Conservation (phyloP, 2,113 vertebrate genomes). For the Plestiodon gilberti region DNA sequence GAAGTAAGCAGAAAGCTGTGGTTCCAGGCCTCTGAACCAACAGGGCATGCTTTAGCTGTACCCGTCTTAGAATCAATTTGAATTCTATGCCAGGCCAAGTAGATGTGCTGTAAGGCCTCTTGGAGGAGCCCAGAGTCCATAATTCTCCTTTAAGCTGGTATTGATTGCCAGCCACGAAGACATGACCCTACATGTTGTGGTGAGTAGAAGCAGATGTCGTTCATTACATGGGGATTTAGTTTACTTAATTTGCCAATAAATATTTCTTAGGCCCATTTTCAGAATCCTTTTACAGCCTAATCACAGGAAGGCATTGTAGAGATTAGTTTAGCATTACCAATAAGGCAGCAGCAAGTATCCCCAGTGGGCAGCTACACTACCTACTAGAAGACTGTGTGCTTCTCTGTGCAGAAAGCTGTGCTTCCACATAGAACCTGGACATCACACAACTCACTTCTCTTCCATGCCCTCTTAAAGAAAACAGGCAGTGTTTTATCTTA, state of each 20-base stretch:
- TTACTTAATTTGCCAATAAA: slow-evolving; percentile 62
- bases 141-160: slow-evolving; percentile 61
- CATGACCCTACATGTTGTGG: slow-evolving; percentile 53
- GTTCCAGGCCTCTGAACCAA: slow-evolving; percentile 20
- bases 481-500: not conserved
- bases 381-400: not conserved
- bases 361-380: not conserved
- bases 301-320: slow-evolving; percentile 11
- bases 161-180: slow-evolving; percentile 59
- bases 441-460: not conserved
- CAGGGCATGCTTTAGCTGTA: not conserved
- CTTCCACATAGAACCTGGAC: not conserved
- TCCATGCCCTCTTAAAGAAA: not conserved
- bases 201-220: slow-evolving; percentile 56
- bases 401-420: not conserved
- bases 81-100: slow-evolving; percentile 20
- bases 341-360: not conserved
- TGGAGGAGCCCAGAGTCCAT: slow-evolving; percentile 23
- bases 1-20: slow-evolving; percentile 34
- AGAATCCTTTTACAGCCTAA: slow-evolving; percentile 22
- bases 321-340: slow-evolving; percentile 19
- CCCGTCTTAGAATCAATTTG: slow-evolving; percentile 42
- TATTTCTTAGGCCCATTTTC: slow-evolving; percentile 35
- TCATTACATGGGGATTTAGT: slow-evolving; percentile 59
- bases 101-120: slow-evolving; percentile 31